Percentiles rank a stretch among this genome's conserved stretches.
phyloP scores from a whole-genome alignment of 2,797 vertebrate species.

The Protosalanx chinensis region DNA sequence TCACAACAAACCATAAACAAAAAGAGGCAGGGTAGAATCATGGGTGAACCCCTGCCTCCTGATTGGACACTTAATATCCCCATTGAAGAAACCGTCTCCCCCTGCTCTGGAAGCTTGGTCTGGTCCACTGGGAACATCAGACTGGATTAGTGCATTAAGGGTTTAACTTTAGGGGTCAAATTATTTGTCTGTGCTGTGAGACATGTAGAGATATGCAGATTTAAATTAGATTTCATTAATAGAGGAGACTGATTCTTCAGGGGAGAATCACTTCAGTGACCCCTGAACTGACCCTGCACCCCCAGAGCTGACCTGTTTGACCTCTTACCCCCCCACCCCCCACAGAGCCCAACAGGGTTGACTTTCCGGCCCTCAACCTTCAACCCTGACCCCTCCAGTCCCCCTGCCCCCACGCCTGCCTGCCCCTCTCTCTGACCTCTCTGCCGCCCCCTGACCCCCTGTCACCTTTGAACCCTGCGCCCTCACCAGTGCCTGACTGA shows the following conservation, averaged over 20 bases:
- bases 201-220: not conserved
- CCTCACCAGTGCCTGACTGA: constrained; percentile 93
- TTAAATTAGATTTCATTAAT: not conserved
- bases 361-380: constrained; percentile 34
- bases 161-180: not conserved
- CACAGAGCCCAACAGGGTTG: constrained; percentile 79
- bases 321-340: too few species aligned
- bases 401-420: constrained; percentile 80
- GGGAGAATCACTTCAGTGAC: constrained; percentile 11
- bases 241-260: constrained; percentile 8
- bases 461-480: not conserved
- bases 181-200: not conserved
- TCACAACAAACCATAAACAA: not conserved
- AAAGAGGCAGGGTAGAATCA: constrained; percentile 10
- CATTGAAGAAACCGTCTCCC: constrained; percentile 8
- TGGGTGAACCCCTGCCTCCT: constrained; percentile 10
- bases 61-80: constrained; percentile 5
- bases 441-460: constrained; percentile 70
- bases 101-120: not conserved
- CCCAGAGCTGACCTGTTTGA: constrained; percentile 19
- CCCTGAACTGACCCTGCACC: constrained; percentile 74
- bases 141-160: not conserved
- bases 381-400: constrained; percentile 61
- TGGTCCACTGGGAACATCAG: not conserved
- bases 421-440: constrained; percentile 72